Evolutionary conservation across 2,888 invertebrate genomes (phyloP).

Genomic region (Cataglyphis rosenhaueri): DNA sequence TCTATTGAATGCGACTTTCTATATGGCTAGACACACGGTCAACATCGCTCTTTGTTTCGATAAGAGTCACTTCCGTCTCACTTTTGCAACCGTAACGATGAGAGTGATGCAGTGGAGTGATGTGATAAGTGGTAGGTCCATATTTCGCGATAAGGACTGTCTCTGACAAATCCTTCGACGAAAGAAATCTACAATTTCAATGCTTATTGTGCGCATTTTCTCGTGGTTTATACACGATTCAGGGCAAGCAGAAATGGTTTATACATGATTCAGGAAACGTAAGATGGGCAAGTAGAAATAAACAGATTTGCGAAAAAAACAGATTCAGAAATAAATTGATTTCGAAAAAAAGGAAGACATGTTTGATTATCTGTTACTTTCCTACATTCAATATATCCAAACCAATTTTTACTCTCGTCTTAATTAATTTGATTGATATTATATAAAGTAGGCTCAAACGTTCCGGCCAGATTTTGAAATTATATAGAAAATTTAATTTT

Average conservation of each 20-base stretch:
- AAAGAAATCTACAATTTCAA: slow-evolving; percentile 28
- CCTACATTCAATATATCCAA: neutral
- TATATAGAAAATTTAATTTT: too few species aligned
- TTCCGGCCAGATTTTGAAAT: too few species aligned
- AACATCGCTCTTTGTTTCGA: slow-evolving; percentile 81
- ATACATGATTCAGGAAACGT: neutral
- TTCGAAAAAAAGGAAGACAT: neutral
- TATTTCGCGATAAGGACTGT: slow-evolving; percentile 39
- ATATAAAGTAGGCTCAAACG: too few species aligned
- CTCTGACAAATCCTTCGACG: slow-evolving; percentile 10
- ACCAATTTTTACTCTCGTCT: neutral
- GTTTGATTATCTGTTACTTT: neutral
- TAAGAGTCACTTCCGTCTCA: slow-evolving; percentile 71
- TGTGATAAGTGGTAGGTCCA: slow-evolving; percentile 34
- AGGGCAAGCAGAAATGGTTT: too few species aligned
- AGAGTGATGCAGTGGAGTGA: slow-evolving; percentile 26
- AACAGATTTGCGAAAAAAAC: neutral
- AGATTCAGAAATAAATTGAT: neutral
- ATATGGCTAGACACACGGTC: slow-evolving; percentile 81
- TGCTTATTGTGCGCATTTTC: slow-evolving; percentile 4
- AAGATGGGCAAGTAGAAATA: neutral
- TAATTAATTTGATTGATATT: slow-evolving; percentile 15
- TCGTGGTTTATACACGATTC: neutral
- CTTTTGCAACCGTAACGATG: slow-evolving; percentile 42
- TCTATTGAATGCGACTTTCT: slow-evolving; percentile 73